These are phyloP conservation scores for Fregata magnificens DNA, from an alignment of 2,113 vertebrate species.

Conservation along the genomic window DNA sequence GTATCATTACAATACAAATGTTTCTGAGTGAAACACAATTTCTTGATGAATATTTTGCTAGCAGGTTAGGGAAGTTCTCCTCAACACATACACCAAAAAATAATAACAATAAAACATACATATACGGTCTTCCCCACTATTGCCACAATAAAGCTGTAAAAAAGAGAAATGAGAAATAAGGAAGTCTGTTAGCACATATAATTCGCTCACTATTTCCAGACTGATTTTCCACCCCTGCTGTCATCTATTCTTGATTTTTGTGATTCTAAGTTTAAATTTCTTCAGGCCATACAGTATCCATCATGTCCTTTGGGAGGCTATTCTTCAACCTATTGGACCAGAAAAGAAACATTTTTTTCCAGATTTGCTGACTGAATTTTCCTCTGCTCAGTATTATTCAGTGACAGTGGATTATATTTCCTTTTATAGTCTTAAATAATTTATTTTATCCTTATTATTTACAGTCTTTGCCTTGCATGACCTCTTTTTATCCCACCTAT, in stretches of 20 bases:
- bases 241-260: not conserved
- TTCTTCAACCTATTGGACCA: not conserved
- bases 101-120: not conserved
- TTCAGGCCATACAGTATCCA: not conserved
- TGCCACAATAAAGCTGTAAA: not conserved
- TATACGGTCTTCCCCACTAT: not conserved
- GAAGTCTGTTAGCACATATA: not conserved
- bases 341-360: not conserved
- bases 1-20: not conserved
- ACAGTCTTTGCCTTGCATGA: not conserved
- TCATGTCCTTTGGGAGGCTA: not conserved
- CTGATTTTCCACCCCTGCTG: not conserved
- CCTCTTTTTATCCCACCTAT: not conserved
- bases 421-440: conserved; percentile 16
- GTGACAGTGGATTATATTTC: not conserved
- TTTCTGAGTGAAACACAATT: not conserved
- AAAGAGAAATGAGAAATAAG: not conserved
- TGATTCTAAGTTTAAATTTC: not conserved
- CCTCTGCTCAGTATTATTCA: not conserved
- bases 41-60: not conserved
- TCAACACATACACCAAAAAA: not conserved
- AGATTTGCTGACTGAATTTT: not conserved
- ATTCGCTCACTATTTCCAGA: not conserved
- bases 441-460: conserved; percentile 25
- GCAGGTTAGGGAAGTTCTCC: not conserved